A percentile compares a stretch with the other conserved stretches of the same genome.
These are phyloP conservation scores for Xylocampa areola DNA, from an alignment of 2,888 invertebrate species.

Conservation along the genomic window DNA sequence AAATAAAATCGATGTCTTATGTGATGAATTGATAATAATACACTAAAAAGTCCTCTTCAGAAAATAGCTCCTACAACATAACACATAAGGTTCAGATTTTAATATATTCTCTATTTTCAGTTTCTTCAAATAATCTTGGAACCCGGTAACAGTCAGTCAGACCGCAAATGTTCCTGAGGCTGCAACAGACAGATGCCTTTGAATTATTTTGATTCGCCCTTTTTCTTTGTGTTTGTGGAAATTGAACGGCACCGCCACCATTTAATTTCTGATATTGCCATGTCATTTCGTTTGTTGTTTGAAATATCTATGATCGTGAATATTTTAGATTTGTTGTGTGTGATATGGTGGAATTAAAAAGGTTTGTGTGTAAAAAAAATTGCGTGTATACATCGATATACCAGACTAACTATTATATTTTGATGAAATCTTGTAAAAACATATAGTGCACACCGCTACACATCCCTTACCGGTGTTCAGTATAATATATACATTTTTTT, in stretches of 20 bases:
- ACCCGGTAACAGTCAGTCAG: conserved; percentile 38
- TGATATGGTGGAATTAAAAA: not conserved
- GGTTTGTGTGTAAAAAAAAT: no score
- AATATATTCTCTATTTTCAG: conserved; percentile 2
- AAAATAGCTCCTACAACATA: no score
- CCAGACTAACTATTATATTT: no score
- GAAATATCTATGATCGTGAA: conserved; percentile 32
- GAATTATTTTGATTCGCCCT: conserved; percentile 60
- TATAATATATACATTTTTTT: not conserved
- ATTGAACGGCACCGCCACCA: conserved; percentile 57
- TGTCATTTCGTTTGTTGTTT: conserved; percentile 54
- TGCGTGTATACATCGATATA: no score
- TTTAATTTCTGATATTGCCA: conserved; percentile 58
- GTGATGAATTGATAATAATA: no score
- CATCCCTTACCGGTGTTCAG: not conserved
- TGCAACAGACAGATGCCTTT: conserved; percentile 63
- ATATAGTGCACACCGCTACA: no score
- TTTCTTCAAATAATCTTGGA: conserved; percentile 17
- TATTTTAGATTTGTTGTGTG: conserved; percentile 20
- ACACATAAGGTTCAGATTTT: no score
- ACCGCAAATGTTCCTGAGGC: conserved; percentile 53
- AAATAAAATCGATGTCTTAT: no score
- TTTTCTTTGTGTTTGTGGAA: conserved; percentile 60
- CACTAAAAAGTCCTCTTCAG: no score
- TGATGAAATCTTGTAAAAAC: no score